Conservation (phyloP, 2,797 vertebrate species). For the Heteromormyrus szaboi region DNA sequence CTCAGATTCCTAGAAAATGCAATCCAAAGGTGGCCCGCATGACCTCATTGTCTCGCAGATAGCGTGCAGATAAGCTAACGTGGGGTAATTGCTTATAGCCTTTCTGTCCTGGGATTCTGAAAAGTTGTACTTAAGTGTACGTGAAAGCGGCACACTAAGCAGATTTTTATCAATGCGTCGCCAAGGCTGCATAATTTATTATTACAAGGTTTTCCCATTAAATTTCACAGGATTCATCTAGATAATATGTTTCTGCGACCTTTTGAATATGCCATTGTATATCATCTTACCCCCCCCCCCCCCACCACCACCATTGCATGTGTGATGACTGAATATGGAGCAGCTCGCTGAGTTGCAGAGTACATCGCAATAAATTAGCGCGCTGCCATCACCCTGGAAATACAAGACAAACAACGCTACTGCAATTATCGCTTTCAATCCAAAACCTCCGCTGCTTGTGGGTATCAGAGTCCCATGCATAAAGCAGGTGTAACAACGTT, state of each 20-base stretch:
- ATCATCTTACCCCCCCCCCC: not conserved
- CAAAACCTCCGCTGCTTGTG: not conserved
- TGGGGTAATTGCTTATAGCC: not conserved
- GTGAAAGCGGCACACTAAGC: not conserved
- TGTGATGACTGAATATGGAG: not conserved
- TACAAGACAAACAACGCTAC: constrained; percentile 17
- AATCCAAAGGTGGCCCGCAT: not conserved
- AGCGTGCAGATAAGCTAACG: not conserved
- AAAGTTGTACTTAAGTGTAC: not conserved
- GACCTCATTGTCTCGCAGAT: not conserved
- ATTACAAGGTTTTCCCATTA: not conserved
- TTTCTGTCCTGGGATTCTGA: not conserved
- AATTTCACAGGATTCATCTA: constrained; percentile 5
- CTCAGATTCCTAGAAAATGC: not conserved
- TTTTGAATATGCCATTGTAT: constrained; percentile 8
- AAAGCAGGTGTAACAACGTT: not conserved
- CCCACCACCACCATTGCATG: not conserved
- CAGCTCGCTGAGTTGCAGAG: not conserved
- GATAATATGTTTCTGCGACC: not conserved
- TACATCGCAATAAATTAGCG: constrained; percentile 18
- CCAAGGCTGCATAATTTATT: not conserved
- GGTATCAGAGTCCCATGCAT: not conserved
- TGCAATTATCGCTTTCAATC: constrained; percentile 21
- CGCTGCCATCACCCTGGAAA: not conserved
- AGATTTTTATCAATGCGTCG: not conserved